phyloP scores from a whole-genome alignment of 2,797 vertebrate species.

The Phrynocephalus guinanensis region DNA sequence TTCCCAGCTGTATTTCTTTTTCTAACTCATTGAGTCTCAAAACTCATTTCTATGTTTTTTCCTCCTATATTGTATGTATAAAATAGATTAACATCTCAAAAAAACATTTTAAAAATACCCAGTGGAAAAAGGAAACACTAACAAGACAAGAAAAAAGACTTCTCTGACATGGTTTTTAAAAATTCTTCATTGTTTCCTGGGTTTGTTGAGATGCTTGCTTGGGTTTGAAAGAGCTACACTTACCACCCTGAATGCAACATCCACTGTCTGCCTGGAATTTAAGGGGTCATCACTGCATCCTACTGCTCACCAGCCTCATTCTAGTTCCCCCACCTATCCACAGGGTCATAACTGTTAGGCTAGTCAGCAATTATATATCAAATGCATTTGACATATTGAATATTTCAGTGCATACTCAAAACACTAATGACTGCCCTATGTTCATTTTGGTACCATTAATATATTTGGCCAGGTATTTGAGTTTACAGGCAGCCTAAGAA shows the following conservation, averaged over 20 bases:
- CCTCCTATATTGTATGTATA: too few relatives aligned
- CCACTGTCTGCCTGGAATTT: background rate
- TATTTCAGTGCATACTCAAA: too few relatives aligned
- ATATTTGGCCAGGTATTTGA: background rate
- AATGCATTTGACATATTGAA: too few relatives aligned
- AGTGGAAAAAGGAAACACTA: background rate
- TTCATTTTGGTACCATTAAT: background rate
- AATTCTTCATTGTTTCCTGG: background rate
- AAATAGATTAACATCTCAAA: too few relatives aligned
- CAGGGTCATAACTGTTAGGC: background rate
- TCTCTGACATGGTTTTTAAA: too few relatives aligned
- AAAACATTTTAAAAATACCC: slow-evolving; percentile 1
- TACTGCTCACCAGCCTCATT: background rate
- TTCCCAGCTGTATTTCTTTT: too few relatives aligned
- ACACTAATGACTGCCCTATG: too few relatives aligned
- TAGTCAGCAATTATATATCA: background rate
- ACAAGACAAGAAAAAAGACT: background rate
- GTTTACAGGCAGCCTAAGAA: background rate
- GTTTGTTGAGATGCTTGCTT: background rate
- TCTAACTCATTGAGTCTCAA: too few relatives aligned
- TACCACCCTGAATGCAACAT: background rate
- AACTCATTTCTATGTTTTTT: too few relatives aligned
- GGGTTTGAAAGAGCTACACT: background rate
- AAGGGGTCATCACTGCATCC: background rate
- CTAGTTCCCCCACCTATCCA: background rate